Evolutionary conservation across 1,140 invertebrate species (phyloP), one percentile per base, ranked within the genome.

Genomic region (Caerostris darwini): DNA sequence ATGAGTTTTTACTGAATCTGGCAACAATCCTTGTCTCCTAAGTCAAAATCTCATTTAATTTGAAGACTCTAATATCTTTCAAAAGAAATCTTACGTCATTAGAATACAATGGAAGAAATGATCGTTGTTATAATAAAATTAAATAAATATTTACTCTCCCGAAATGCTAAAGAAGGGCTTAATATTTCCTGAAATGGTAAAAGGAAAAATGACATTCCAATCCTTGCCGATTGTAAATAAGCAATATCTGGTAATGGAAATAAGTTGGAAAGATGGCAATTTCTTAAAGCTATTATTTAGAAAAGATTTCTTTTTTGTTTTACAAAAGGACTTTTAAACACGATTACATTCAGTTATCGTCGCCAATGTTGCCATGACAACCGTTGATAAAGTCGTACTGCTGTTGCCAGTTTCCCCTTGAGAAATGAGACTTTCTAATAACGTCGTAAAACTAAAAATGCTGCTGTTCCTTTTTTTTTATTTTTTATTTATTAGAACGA

Each of bases 221-320:
- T 77, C 71, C 19, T 19, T 34, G 71, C 50, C 53, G 81, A 50
- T 57, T 14, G 81, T 83, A 83, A 83, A 83, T 83, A 83, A 83
- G 81, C 54, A 56, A 57, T 83, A 56, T 83, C n/a, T 17, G 81
- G 10, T 14, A 83, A 83, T 56, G 81, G 54, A 57, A 83, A 83
- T 50, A 57, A n/a, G 12, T 83, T 7, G 19, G 53, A 54, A 5
- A 83, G n/a, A 57, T 83, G 54, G 54, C 56, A 57, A n/a, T 57
- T 56, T 83, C 53, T 83, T 83, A 83, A 83, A 83, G 81, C 81
- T 83, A 83, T 83, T 57, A 54, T 83, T 83, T 83, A n/a, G 53
- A 83, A 83, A 83, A 83, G 81, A 17, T 19, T 56, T 83, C 10
- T 53, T n/a, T 57, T 81, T 83, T 83, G 81, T 83, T 83, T 57